Evolutionary conservation across 2,797 vertebrate species (phyloP).

Genomic region (Cirrhinus molitorella): DNA sequence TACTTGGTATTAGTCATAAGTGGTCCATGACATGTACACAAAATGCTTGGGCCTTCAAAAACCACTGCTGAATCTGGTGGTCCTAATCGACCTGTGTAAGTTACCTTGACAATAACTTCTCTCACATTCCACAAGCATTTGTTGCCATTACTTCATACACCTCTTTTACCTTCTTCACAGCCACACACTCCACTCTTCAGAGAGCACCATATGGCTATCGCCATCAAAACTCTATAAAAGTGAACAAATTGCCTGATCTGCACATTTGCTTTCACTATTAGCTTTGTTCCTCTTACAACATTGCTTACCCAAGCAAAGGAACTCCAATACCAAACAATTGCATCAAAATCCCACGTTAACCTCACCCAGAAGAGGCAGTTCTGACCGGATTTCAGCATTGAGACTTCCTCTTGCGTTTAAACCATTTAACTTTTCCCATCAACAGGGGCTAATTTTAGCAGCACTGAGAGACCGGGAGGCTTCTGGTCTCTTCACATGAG

Average conservation of each 20-base stretch:
- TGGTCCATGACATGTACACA: conserved; percentile 37
- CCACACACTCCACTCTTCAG: conserved; percentile 35
- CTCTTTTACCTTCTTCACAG: conserved; percentile 31
- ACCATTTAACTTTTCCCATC: conserved; percentile 65
- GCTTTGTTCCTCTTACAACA: conserved; percentile 42
- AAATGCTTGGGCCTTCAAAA: neutral
- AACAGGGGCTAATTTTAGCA: conserved; percentile 68
- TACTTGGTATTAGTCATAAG: conserved; percentile 34
- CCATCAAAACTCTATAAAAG: conserved; percentile 12
- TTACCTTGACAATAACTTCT: conserved; percentile 6
- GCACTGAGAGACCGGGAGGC: conserved; percentile 64
- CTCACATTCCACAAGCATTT: conserved; percentile 32
- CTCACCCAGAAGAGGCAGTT: conserved; percentile 33
- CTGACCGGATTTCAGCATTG: conserved; percentile 42
- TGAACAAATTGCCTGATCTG: conserved; percentile 22
- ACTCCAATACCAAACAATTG: conserved; percentile 28
- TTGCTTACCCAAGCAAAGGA: conserved; percentile 46
- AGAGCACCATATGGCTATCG: conserved; percentile 37
- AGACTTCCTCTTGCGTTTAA: conserved; percentile 66
- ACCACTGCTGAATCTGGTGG: neutral
- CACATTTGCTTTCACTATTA: conserved; percentile 34
- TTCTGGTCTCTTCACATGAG: conserved; percentile 70
- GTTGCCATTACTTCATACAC: conserved; percentile 38
- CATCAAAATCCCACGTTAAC: conserved; percentile 49
- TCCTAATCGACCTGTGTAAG: neutral